phyloP scores from a whole-genome alignment of 2,888 invertebrate genomes.

The Hydrotaea diabolus region DNA sequence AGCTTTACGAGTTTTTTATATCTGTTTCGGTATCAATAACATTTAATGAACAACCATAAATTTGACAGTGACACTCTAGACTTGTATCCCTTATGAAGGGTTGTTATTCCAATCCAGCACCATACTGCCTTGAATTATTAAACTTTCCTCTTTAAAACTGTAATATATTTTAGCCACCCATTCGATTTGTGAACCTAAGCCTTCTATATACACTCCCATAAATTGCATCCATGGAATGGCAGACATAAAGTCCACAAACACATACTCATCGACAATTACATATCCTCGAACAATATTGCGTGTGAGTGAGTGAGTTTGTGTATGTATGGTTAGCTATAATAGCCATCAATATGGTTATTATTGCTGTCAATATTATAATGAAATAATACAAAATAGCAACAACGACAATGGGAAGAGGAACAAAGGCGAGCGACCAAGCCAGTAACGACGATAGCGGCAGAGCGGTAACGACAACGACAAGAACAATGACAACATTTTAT shows the following conservation, averaged over 20 bases:
- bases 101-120: too few species aligned
- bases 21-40: too few species aligned
- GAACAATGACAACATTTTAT: slow-evolving; percentile 38
- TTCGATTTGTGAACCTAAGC: neutral
- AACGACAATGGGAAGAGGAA: neutral
- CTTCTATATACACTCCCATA: slow-evolving; percentile 4
- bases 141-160: neutral
- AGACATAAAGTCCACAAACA: slow-evolving; percentile 5
- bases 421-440: slow-evolving; percentile 1
- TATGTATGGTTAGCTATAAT: slow-evolving; percentile 18
- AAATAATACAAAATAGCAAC: slow-evolving; percentile 36
- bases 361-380: slow-evolving; percentile 56
- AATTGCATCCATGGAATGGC: neutral
- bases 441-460: slow-evolving; percentile 50
- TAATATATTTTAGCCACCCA: neutral
- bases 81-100: too few species aligned
- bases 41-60: too few species aligned
- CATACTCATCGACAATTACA: neutral
- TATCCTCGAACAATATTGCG: neutral
- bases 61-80: too few species aligned
- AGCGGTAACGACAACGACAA: slow-evolving; percentile 3
- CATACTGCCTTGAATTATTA: neutral
- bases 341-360: slow-evolving; percentile 59
- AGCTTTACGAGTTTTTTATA: too few species aligned
- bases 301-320: slow-evolving; percentile 21